Conservation (phyloP, 2,113 vertebrate species). For the Chaetodon auriga region DNA sequence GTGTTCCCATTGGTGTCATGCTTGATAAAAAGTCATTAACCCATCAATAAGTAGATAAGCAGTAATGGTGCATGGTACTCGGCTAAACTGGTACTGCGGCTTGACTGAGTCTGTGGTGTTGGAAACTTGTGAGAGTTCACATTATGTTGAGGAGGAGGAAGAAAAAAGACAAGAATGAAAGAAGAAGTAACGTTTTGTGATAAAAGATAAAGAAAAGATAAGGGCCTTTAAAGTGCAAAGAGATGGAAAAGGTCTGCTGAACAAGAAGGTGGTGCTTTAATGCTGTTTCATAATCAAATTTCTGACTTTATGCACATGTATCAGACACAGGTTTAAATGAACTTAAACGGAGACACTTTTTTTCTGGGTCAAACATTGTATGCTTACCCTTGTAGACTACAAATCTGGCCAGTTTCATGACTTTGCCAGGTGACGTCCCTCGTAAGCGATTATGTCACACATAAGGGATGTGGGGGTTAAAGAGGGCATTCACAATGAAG, state of each 20-base stretch:
- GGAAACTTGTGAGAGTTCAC: not conserved
- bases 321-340: not conserved
- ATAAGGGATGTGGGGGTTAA: slow-evolving; percentile 52
- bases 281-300: not conserved
- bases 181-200: not conserved
- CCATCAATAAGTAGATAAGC: slow-evolving; percentile 12
- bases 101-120: slow-evolving; percentile 8
- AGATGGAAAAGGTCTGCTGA: slow-evolving; percentile 2
- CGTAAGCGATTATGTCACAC: slow-evolving; percentile 64
- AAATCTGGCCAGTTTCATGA: not conserved
- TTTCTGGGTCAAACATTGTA: not conserved
- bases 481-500: slow-evolving; percentile 59
- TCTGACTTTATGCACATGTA: too few relatives aligned
- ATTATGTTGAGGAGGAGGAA: not conserved
- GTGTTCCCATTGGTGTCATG: slow-evolving; percentile 16
- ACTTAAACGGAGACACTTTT: not conserved
- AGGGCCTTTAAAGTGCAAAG: not conserved
- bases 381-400: not conserved
- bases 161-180: not conserved
- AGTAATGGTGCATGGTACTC: not conserved
- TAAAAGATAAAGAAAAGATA: not conserved
- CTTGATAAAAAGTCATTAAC: slow-evolving; percentile 9
- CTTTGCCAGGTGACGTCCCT: slow-evolving; percentile 8
- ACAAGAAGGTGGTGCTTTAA: not conserved
- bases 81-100: not conserved